A percentile compares a stretch with the other conserved stretches of the same genome.
Evolutionary conservation across 1,140 invertebrate genomes (phyloP).

Genomic region (Zaprionus ornatus): DNA sequence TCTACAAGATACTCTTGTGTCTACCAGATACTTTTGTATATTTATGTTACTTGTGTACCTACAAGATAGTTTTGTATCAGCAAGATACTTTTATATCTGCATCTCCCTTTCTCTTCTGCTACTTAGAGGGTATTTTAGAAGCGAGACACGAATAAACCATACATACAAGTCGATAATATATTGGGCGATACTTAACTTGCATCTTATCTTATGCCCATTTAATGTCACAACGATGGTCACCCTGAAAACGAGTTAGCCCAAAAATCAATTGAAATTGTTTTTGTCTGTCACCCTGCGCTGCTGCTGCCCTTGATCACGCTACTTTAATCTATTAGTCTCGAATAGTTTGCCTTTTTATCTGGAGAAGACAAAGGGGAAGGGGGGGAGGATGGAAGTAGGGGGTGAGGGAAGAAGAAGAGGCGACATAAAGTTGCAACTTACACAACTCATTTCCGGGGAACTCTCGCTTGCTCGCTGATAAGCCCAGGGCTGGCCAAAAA

Average conservation of each 20-base stretch:
- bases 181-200: background rate
- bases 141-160: background rate
- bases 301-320: constrained; percentile 1
- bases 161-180: background rate
- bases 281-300: background rate
- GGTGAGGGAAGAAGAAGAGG: background rate
- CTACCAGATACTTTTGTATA: background rate
- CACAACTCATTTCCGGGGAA: constrained; percentile 74
- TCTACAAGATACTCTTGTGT: background rate
- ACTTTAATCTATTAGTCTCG: constrained; percentile 22
- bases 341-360: constrained; percentile 27
- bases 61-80: background rate
- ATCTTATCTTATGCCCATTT: background rate
- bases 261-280: constrained; percentile 10
- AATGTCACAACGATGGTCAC: constrained; percentile 3
- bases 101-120: too few relatives aligned
- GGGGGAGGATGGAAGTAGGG: background rate
- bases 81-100: background rate
- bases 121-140: background rate
- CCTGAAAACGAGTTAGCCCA: background rate
- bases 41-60: background rate
- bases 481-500: constrained; percentile 41
- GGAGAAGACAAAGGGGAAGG: background rate
- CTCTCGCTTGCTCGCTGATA: constrained; percentile 38
- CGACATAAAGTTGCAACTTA: constrained; percentile 62